Percentiles rank a stretch among this genome's conserved stretches.
phyloP scores from a whole-genome alignment of 2,888 invertebrate genomes.

The Sesia bembeciformis region DNA sequence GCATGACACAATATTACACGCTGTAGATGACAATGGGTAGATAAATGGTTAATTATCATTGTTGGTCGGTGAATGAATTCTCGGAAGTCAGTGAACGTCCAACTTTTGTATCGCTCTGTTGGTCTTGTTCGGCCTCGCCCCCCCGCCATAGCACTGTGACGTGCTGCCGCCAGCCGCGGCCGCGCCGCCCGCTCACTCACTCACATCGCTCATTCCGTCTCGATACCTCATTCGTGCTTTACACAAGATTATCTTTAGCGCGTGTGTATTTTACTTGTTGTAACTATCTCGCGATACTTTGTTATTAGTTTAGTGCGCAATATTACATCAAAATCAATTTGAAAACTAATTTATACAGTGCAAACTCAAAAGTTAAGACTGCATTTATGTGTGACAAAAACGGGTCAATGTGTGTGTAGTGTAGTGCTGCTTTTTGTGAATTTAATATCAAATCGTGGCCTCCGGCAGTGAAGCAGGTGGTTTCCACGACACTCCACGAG shows the following conservation, averaged over 20 bases:
- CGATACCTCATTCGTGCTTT: no score
- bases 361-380: no score
- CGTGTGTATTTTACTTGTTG: no score
- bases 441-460: slow-evolving; percentile 36
- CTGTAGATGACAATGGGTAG: slow-evolving; percentile 34
- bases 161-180: neutral
- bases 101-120: slow-evolving; percentile 35
- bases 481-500: slow-evolving; percentile 25
- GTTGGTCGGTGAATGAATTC: slow-evolving; percentile 53
- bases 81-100: slow-evolving; percentile 49
- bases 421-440: slow-evolving; percentile 10
- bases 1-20: slow-evolving; percentile 18
- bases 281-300: no score
- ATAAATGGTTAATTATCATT: slow-evolving; percentile 45
- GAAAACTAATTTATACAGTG: no score
- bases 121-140: slow-evolving; percentile 22
- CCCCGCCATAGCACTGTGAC: slow-evolving; percentile 7
- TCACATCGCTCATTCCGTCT: neutral
- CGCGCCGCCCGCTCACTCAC: neutral
- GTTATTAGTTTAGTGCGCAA: no score
- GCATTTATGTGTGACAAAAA: no score
- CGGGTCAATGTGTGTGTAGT: slow-evolving; percentile 8
- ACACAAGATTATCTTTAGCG: no score
- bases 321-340: no score
- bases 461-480: slow-evolving; percentile 31